Evolutionary conservation across 2,797 vertebrate genomes (phyloP).

Genomic region (Rhinogobio ventralis): DNA sequence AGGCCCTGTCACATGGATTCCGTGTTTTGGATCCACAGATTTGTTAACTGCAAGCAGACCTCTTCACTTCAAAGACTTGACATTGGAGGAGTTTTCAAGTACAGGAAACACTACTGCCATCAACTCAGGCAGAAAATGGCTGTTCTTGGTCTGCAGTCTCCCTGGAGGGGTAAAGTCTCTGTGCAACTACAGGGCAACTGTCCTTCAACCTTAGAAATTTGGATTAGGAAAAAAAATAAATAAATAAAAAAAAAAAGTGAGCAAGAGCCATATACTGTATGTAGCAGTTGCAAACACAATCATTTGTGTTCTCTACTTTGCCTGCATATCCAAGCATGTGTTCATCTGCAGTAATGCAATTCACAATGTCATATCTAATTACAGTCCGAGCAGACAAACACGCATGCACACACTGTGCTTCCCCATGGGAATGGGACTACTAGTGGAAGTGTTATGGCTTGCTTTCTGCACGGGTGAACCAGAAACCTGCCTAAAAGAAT

Average conservation of each 20-base stretch:
- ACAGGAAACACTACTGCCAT: conserved; percentile 17
- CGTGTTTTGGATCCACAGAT: background rate
- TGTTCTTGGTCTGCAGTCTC: conserved; percentile 65
- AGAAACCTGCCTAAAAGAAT: conserved; percentile 69
- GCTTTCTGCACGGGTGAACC: conserved; percentile 71
- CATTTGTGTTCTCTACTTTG: conserved; percentile 62
- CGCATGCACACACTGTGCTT: conserved; percentile 24
- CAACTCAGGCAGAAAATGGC: conserved; percentile 53
- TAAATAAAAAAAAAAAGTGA: background rate
- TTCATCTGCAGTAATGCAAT: conserved; percentile 74
- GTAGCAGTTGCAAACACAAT: conserved; percentile 46
- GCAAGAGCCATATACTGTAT: background rate
- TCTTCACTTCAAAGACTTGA: background rate
- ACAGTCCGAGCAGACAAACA: conserved; percentile 54
- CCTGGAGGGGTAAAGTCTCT: conserved; percentile 57
- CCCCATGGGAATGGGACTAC: conserved; percentile 40
- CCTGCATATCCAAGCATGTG: conserved; percentile 68
- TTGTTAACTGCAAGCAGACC: background rate
- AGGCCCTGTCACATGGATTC: background rate
- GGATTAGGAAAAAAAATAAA: background rate
- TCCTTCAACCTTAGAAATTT: conserved; percentile 68
- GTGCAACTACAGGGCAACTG: conserved; percentile 54
- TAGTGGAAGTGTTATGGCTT: conserved; percentile 47
- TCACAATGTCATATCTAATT: conserved; percentile 71
- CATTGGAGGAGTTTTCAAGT: background rate